phyloP scores from a whole-genome alignment of 2,888 invertebrate genomes.

The Lissocephala sabroskyi region DNA sequence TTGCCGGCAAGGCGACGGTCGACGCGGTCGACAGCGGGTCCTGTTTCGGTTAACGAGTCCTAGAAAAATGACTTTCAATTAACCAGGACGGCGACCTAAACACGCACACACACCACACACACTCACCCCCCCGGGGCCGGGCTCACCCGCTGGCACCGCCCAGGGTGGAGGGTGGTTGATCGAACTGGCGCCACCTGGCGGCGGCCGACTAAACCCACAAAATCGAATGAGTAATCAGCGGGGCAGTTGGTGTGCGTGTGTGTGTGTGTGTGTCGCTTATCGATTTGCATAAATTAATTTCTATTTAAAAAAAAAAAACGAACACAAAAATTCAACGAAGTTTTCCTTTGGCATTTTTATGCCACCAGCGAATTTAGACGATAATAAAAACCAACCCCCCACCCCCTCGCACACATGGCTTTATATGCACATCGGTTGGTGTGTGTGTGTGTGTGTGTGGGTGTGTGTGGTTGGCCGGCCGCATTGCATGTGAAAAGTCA shows the following conservation, averaged over 20 bases:
- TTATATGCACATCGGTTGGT: background rate
- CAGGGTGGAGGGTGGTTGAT: constrained; percentile 17
- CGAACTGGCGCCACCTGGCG: constrained; percentile 38
- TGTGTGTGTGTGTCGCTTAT: constrained; percentile 34
- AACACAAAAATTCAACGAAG: constrained; percentile 38
- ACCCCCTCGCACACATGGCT: too few species aligned
- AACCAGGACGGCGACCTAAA: constrained; percentile 57
- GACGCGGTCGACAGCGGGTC: too few species aligned
- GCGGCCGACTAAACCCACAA: too few species aligned
- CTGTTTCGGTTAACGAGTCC: constrained; percentile 44
- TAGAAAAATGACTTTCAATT: constrained; percentile 59
- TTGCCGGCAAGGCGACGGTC: constrained; percentile 5
- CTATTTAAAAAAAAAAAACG: constrained; percentile 42
- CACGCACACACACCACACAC: constrained; percentile 15
- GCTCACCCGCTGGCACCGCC: background rate
- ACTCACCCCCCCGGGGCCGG: constrained; percentile 13
- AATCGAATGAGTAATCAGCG: too few species aligned
- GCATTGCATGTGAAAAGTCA: constrained; percentile 55
- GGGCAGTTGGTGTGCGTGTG: background rate
- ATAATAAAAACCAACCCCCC: constrained; percentile 33
- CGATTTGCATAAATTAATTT: constrained; percentile 63
- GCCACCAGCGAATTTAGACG: constrained; percentile 27
- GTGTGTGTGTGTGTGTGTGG: constrained; percentile 12
- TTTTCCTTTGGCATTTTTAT: constrained; percentile 12
- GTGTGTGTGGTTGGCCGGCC: constrained; percentile 28